Evolutionary conservation across 2,797 vertebrate genomes (phyloP), one percentile per base, ranked within the genome.

Genomic region (Lacerta bilineata): DNA sequence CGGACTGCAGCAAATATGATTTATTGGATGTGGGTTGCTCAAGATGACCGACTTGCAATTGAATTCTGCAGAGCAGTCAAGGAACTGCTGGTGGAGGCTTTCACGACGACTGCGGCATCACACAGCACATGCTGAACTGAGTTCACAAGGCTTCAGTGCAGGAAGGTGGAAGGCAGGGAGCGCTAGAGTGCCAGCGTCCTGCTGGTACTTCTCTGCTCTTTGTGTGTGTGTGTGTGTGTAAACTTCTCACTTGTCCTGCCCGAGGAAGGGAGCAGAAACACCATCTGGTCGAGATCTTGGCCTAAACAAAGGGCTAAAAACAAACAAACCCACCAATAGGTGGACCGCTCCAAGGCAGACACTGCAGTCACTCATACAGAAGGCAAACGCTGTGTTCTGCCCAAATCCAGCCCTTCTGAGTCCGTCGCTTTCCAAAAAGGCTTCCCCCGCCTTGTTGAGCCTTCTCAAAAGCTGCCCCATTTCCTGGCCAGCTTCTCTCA

Each of bases 121-220:
- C 0, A 0, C 0, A 0, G 69, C 61, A 10, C 41, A 3, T 9
- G 46, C 1, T 0, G 0, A 0, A 82, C 20, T 59, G 2, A n/a
- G 0, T 1, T 78, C 1, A 11, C 0, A 0, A 68, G 25, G 17
- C 4, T 7, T 27, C 23, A 0, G 0, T 81, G 59, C 1, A 0
- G 5, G 3, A 41, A 2, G 15, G 9, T 15, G 3, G 36, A 75
- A 46, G 86, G 27, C 29, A 39, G 3, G 33, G 74, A 36, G 39
- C 18, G 3, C 36, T 4, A 36, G 15, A n/a, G 82, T 0, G 0
- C n/a, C 33, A 0, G 69, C 80, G 84, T 0, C 0, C 29, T 5
- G 43, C 10, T 0, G 0, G 61, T 29, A 69, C 66, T 1, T 0
- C 2, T 1, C 5, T 76, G 77, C 55, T 50, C 80, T 3, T 1